Evolutionary conservation across 2,113 vertebrate species (phyloP).

Genomic region (human): DNA sequence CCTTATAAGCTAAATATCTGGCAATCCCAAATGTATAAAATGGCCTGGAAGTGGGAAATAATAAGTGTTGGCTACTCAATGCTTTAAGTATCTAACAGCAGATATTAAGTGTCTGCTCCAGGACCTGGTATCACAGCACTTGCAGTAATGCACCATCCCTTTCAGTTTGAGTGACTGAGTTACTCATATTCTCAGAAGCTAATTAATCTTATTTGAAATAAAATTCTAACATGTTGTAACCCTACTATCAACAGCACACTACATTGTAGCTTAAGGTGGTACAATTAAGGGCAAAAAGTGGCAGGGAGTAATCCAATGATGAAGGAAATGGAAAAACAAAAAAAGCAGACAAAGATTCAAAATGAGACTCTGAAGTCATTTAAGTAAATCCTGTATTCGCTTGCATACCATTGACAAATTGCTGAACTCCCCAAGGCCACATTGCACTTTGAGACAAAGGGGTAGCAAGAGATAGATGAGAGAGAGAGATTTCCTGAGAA

Average conservation of each 20-base stretch:
- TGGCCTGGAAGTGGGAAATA: background rate
- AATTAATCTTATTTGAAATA: background rate
- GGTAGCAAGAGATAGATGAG: background rate
- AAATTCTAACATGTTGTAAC: background rate
- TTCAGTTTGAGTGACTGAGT: background rate
- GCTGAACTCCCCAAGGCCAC: background rate
- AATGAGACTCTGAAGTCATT: background rate
- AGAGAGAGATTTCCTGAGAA: background rate
- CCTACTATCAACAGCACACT: background rate
- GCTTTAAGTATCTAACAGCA: background rate
- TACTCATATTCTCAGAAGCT: background rate
- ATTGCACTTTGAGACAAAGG: background rate
- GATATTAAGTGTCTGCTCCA: background rate
- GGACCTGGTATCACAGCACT: background rate
- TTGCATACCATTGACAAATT: background rate
- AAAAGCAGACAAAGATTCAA: background rate
- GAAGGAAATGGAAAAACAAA: background rate
- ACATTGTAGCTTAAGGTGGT: background rate
- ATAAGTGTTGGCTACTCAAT: too few relatives aligned
- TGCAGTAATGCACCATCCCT: background rate
- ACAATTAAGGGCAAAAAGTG: background rate
- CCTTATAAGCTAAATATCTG: background rate
- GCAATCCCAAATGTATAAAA: background rate
- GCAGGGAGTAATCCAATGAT: background rate
- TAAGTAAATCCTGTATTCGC: background rate